A percentile compares a stretch with the other conserved stretches of the same genome.
Evolutionary conservation across 2,797 vertebrate genomes (phyloP).

Genomic region (Hypotaenidia philippensis): DNA sequence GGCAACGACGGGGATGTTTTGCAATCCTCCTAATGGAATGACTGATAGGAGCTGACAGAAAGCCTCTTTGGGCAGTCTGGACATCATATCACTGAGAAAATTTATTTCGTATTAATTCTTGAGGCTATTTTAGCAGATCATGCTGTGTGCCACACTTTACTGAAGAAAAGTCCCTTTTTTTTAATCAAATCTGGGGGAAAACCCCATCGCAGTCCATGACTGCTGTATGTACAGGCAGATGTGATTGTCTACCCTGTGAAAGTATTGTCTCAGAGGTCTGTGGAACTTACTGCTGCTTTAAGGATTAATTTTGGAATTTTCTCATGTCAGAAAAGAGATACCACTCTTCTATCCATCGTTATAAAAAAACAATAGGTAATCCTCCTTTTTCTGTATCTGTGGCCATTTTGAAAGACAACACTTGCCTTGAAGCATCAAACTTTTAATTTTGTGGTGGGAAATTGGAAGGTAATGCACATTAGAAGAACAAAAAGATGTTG

Average conservation of each 20-base stretch:
- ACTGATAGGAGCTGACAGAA: conserved; percentile 56
- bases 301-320: conserved; percentile 22
- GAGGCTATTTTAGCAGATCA: neutral
- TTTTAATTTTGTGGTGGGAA: neutral
- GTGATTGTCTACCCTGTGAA: neutral
- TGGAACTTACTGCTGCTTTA: neutral
- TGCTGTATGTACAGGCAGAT: neutral
- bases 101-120: conserved; percentile 6
- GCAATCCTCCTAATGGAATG: neutral
- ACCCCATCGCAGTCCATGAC: neutral
- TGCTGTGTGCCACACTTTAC: conserved; percentile 1
- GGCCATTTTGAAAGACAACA: neutral
- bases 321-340: neutral
- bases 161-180: neutral
- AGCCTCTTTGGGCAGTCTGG: conserved; percentile 16
- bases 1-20: neutral
- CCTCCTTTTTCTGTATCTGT: neutral
- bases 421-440: neutral
- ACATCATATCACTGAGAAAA: conserved; percentile 16
- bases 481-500: conserved; percentile 8
- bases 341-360: neutral
- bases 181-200: neutral
- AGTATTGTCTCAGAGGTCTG: neutral
- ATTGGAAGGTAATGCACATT: neutral
- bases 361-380: neutral